Evolutionary conservation across 2,113 vertebrate species (phyloP), one percentile per base, ranked within the genome.

Genomic region (Bombycilla garrulus): DNA sequence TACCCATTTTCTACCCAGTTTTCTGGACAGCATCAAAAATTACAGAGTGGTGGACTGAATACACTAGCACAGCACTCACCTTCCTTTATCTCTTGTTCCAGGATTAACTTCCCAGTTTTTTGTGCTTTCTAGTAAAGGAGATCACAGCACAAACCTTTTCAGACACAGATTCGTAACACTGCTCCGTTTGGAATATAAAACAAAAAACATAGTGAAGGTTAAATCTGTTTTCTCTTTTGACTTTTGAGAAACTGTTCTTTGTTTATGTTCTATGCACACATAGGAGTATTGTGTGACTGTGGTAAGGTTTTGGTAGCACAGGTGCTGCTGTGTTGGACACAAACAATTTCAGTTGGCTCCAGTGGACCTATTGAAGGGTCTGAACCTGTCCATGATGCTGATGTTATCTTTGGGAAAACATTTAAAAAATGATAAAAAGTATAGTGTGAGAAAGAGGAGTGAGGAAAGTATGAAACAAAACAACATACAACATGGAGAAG

Each of bases 31-130:
- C 4, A 70, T 31, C 4, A 83, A 73, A 81, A 64, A 81, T 64
- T 67, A 33, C 2, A 66, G n/a, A 12, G 23, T 58, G 29, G 31
- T 38, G 6, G 9, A 50, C 5, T 33, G 13, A 60, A 36, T 33
- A 33, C 9, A 72, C 6, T 38, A 66, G 20, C 18, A 24, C 0
- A 0, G 5, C 12, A 23, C 3, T 57, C 48, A 58, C 1, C 9
- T 10, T 74, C 15, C 6, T 54, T 42, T 58, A 5, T 29, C 28
- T 66, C 24, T 71, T 60, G 4, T 33, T 50, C 25, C 12, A 54
- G 20, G 8, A 54, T 13, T 54, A 60, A 42, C 4, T 5, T 69
- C 60, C 15, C 22, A 51, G 20, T 36, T 50, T 3, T 79, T 73
- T 72, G 5, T 53, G 28, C 16, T 78, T 35, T 57, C 11, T 60